A percentile compares a stretch with the other conserved stretches of the same genome.
Evolutionary conservation across 1,140 invertebrate genomes (phyloP).

Genomic region (Procambarus virginalis): DNA sequence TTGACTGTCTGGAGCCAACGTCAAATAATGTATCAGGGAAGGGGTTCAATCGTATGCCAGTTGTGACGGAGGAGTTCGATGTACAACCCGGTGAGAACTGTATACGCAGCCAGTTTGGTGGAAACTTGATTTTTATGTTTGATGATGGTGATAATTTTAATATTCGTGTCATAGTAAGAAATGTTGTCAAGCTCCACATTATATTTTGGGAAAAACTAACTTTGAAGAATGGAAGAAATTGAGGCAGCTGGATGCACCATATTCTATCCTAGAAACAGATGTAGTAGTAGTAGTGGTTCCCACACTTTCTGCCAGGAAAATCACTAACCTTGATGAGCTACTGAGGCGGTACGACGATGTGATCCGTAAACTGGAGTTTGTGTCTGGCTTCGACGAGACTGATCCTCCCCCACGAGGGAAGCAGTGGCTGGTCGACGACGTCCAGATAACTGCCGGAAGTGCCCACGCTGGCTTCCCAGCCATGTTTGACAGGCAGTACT

Average conservation of each 20-base stretch:
- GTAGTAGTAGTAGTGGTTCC: slow-evolving; percentile 25
- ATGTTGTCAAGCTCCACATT: too few species aligned
- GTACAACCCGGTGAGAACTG: slow-evolving; percentile 20
- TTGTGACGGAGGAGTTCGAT: slow-evolving; percentile 43
- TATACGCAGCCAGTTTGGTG: slow-evolving; percentile 42
- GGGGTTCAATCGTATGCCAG: slow-evolving; percentile 25
- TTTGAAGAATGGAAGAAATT: neutral
- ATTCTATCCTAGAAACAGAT: slow-evolving; percentile 17
- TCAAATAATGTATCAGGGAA: slow-evolving; percentile 10
- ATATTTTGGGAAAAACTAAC: slow-evolving; percentile 1
- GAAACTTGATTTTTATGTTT: slow-evolving; percentile 38
- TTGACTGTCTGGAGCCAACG: slow-evolving; percentile 7
- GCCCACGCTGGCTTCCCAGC: slow-evolving; percentile 39
- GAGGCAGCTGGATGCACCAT: slow-evolving; percentile 22
- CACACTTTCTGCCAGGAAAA: slow-evolving; percentile 1
- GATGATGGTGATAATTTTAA: slow-evolving; percentile 12
- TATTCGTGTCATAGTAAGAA: too few species aligned
- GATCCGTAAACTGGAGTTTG: slow-evolving; percentile 10
- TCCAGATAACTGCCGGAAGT: slow-evolving; percentile 36
- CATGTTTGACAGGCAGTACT: slow-evolving; percentile 20
- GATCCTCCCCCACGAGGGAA: slow-evolving; percentile 41
- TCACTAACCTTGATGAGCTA: neutral
- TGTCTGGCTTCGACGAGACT: slow-evolving; percentile 11
- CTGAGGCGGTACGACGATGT: slow-evolving; percentile 28
- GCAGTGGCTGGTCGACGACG: slow-evolving; percentile 44